These are phyloP conservation scores for Antechinus stuartii DNA, from an alignment of 2,113 vertebrate genomes.

Conservation along the genomic window DNA sequence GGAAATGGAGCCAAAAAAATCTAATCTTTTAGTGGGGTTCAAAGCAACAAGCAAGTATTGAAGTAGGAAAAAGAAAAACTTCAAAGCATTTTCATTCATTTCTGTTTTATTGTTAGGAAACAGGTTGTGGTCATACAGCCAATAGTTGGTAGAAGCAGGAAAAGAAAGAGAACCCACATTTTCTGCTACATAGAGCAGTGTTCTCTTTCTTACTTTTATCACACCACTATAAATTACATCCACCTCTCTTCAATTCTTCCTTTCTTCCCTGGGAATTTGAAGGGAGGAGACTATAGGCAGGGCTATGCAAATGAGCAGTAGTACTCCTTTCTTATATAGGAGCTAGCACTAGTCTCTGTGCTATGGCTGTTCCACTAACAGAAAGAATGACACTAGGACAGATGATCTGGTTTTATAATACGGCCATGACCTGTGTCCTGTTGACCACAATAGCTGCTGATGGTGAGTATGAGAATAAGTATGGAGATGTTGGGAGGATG, in stretches of 20 bases:
- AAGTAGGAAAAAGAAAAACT: background rate
- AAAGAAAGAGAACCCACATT: background rate
- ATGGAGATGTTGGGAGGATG: background rate
- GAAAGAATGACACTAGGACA: conserved; percentile 48
- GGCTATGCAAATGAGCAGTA: conserved; percentile 81
- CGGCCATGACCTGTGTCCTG: conserved; percentile 67
- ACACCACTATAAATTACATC: background rate
- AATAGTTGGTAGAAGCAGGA: background rate
- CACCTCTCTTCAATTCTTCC: background rate
- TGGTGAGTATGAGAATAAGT: conserved; percentile 76
- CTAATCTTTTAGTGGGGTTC: conserved; percentile 22
- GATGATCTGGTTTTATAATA: conserved; percentile 28
- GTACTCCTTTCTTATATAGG: conserved; percentile 69
- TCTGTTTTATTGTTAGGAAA: background rate
- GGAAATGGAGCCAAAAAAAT: background rate
- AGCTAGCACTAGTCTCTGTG: conserved; percentile 29
- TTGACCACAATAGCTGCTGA: conserved; percentile 72
- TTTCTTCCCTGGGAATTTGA: conserved; percentile 25
- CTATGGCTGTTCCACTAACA: conserved; percentile 52
- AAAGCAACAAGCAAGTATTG: background rate
- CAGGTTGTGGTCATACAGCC: background rate
- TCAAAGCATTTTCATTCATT: background rate
- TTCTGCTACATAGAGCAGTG: background rate
- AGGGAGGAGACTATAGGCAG: conserved; percentile 50
- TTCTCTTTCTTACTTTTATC: background rate